Evolutionary conservation across 1,140 invertebrate species (phyloP).

Genomic region (Forficula auricularia): DNA sequence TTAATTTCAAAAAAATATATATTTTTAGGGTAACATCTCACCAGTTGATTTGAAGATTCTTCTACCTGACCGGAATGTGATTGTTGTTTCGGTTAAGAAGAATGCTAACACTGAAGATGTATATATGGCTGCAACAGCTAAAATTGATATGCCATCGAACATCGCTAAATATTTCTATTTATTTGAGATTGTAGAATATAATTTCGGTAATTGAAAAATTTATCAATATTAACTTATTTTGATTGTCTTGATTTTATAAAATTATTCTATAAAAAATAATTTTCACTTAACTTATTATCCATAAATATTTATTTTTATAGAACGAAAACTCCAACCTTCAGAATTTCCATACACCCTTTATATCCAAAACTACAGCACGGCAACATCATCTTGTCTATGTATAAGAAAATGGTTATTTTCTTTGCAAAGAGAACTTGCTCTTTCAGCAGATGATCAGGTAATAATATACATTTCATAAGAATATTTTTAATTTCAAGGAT

Average conservation of each 20-base stretch:
- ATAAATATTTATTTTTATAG: constrained; percentile 32
- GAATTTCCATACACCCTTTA: constrained; percentile 96
- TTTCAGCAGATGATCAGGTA: constrained; percentile 35
- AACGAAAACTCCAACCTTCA: constrained; percentile 79
- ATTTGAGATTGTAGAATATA: constrained; percentile 95
- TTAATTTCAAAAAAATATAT: too few relatives aligned
- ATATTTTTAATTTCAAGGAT: too few relatives aligned
- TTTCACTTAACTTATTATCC: too few relatives aligned
- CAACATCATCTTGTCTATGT: constrained; percentile 85
- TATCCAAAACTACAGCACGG: constrained; percentile 98
- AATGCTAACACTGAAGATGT: constrained; percentile 82
- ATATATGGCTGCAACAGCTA: constrained; percentile 72
- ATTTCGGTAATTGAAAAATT: constrained; percentile 53
- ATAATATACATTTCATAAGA: too few relatives aligned
- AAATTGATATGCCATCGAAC: constrained; percentile 62
- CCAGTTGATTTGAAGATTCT: constrained; percentile 86
- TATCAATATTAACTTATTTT: constrained; percentile 2
- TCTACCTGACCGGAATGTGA: constrained; percentile 67
- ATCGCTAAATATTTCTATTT: constrained; percentile 85
- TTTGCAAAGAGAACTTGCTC: constrained; percentile 46
- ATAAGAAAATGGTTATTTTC: constrained; percentile 90
- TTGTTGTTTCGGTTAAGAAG: constrained; percentile 78
- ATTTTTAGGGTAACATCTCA: constrained; percentile 48
- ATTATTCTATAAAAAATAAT: too few relatives aligned
- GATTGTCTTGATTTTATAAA: too few relatives aligned